Evolutionary conservation across 2,888 invertebrate species (phyloP), one percentile per base, ranked within the genome.

Genomic region (Ligdia adustata): DNA sequence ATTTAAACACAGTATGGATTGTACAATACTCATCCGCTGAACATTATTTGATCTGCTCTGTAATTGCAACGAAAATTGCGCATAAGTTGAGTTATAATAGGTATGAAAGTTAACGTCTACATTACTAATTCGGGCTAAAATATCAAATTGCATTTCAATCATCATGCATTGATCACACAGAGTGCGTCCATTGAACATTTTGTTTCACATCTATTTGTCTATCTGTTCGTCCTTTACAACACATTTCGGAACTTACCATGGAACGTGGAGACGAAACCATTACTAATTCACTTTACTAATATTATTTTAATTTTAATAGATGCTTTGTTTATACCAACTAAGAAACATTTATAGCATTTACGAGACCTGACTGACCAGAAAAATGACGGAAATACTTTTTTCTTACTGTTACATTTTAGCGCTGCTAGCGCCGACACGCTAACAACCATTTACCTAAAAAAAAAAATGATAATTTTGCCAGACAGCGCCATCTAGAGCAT

Each of bases 161-260:
- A 65, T 74, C 68, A 56, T 79, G 84, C 83, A 83, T 83, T 72
- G 63, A 69, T 69, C 75, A 76, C 80, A 69, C 63, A 34, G 75
- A 71, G 77, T 81, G 78, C 66, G 76, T 67, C 65, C 72, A 69
- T 75, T 74, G 74, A 72, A 70, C 69, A 70, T 72, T 67, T 65
- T 74, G 68, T 64, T 72, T 78, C 79, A 81, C 83, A 74, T 69
- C 73, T 82, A 73, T 53, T 75, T 74, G 85, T 87, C 88, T 88
- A 82, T 88, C 87, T 87, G 88, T 87, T 82, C 86, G 82, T 83
- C 85, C 85, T 83, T 85, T 37, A 85, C 69, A 60, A 81, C 83
- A 86, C 81, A 42, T 81, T 86, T 86, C 81, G 71, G 62, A 68
- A 87, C 86, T 88, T 74, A 89, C 85, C 72, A 55, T 62, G 67